Evolutionary conservation across 1,140 invertebrate species (phyloP).

Genomic region (Procambarus virginalis): DNA sequence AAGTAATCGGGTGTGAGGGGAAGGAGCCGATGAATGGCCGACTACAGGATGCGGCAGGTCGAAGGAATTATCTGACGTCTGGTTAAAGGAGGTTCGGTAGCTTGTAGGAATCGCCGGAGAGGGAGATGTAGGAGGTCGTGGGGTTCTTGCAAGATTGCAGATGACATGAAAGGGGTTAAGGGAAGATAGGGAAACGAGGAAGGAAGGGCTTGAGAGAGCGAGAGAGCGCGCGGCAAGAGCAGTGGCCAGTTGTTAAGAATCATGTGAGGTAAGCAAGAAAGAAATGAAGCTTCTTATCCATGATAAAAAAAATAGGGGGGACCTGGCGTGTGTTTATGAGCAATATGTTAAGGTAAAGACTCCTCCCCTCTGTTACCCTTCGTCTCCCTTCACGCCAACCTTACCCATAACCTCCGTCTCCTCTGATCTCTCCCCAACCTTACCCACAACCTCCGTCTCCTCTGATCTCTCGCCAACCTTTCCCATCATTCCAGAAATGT

Average conservation of each 20-base stretch:
- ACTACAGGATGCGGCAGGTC: neutral
- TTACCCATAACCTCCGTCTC: neutral
- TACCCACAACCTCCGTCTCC: too few relatives aligned
- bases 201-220: too few relatives aligned
- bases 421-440: neutral
- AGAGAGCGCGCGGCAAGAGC: too few relatives aligned
- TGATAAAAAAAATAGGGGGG: neutral
- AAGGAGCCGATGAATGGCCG: neutral
- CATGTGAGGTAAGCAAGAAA: neutral
- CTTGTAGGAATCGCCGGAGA: too few relatives aligned
- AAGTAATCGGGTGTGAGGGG: constrained; percentile 1
- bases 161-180: too few relatives aligned
- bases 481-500: too few relatives aligned
- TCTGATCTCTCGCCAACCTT: too few relatives aligned
- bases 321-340: constrained; percentile 16
- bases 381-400: neutral
- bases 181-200: too few relatives aligned
- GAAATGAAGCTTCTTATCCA: neutral
- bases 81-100: neutral
- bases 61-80: too few relatives aligned
- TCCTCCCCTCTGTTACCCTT: neutral
- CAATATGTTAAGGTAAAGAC: constrained; percentile 20
- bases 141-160: too few relatives aligned
- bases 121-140: neutral
- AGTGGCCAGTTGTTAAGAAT: too few relatives aligned